Evolutionary conservation across 2,888 invertebrate species (phyloP).

Genomic region (Luperina nickerlii): DNA sequence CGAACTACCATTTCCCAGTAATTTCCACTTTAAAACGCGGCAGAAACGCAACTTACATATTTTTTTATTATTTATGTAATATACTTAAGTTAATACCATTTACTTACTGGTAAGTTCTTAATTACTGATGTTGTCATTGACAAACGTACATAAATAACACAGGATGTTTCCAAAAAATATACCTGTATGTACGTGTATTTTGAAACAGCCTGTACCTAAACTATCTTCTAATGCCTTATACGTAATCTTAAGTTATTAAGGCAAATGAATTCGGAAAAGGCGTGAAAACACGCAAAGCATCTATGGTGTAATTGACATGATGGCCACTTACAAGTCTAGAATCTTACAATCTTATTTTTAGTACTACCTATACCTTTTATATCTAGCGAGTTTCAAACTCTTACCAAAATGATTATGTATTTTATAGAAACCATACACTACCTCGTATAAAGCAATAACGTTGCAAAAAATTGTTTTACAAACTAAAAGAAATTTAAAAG

Average conservation of each 20-base stretch:
- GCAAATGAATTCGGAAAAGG: conserved; percentile 7
- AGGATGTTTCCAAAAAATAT: background rate
- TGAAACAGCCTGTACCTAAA: background rate
- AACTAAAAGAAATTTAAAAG: background rate
- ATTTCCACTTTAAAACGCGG: background rate
- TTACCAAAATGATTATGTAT: background rate
- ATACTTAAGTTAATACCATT: background rate
- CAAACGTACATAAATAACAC: background rate
- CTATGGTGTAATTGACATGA: conserved; percentile 53
- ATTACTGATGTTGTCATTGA: background rate
- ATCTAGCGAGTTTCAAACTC: conserved; percentile 38
- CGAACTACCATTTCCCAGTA: background rate
- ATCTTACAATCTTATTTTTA: conserved; percentile 17
- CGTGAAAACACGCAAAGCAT: conserved; percentile 34
- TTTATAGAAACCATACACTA: background rate
- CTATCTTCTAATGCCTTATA: background rate
- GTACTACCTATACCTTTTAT: background rate
- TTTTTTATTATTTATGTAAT: background rate
- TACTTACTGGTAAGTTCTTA: background rate
- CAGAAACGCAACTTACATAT: background rate
- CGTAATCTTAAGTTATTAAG: background rate
- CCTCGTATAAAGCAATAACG: conserved; percentile 9
- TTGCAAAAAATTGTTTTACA: background rate
- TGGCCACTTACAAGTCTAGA: background rate
- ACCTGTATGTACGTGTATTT: background rate